Conservation (phyloP, 2,888 invertebrate genomes). For the Magallana nippona region DNA sequence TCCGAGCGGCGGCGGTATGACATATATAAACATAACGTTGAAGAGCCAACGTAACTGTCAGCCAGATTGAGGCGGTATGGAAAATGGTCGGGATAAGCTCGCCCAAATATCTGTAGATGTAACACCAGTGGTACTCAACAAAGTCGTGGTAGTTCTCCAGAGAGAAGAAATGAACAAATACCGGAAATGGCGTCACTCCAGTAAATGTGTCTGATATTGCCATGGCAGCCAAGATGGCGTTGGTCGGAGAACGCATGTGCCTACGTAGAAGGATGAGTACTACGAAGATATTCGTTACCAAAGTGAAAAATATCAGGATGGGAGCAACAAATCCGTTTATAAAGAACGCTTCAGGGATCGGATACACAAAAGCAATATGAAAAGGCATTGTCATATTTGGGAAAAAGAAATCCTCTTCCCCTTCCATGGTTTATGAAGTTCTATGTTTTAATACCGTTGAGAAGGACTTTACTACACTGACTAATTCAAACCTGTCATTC, state of each 20-base stretch:
- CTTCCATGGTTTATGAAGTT: neutral
- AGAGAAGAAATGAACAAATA: conserved; percentile 94
- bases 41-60: conserved; percentile 93
- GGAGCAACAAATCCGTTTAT: conserved; percentile 91
- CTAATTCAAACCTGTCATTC: too few relatives aligned
- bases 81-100: conserved; percentile 82
- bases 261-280: conserved; percentile 93
- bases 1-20: conserved; percentile 92
- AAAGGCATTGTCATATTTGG: neutral
- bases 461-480: too few relatives aligned
- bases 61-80: conserved; percentile 96
- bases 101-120: conserved; percentile 83
- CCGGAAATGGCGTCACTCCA: conserved; percentile 80
- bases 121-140: conserved; percentile 88
- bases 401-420: neutral
- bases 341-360: conserved; percentile 76
- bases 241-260: conserved; percentile 95
- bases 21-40: conserved; percentile 97
- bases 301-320: conserved; percentile 90
- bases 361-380: conserved; percentile 49
- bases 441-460: neutral
- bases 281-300: conserved; percentile 94
- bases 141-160: conserved; percentile 91
- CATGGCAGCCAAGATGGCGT: conserved; percentile 96
- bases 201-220: conserved; percentile 97